These are phyloP conservation scores for Dromas ardeola DNA, from an alignment of 2,113 vertebrate genomes.

Conservation along the genomic window DNA sequence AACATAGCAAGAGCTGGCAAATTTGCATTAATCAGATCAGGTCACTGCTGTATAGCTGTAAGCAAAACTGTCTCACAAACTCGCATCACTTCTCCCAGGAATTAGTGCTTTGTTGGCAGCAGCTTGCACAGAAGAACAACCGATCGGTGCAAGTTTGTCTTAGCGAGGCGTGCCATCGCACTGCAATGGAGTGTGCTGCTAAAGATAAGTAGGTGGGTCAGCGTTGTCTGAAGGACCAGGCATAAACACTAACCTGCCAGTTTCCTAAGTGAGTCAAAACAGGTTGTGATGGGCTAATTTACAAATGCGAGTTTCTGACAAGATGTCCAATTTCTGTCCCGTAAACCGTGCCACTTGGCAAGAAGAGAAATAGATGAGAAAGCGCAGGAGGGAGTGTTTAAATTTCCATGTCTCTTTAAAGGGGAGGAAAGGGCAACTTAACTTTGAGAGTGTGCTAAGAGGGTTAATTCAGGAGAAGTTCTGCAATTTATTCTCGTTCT, in stretches of 20 bases:
- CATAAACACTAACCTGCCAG: neutral
- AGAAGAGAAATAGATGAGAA: slow-evolving; percentile 2
- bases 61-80: neutral
- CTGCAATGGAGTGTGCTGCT: neutral
- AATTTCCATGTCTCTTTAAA: slow-evolving; percentile 40
- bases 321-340: neutral
- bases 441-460: slow-evolving; percentile 53
- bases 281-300: neutral
- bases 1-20: neutral
- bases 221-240: neutral
- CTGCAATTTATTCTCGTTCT: slow-evolving; percentile 61
- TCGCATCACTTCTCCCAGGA: neutral
- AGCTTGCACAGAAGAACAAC: neutral
- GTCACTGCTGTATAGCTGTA: neutral
- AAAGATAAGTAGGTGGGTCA: neutral
- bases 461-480: slow-evolving; percentile 68
- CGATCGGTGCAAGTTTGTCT: fast-evolving
- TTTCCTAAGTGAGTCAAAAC: neutral
- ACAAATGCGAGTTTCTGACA: neutral
- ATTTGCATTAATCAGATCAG: neutral
- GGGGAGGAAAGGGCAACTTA: slow-evolving; percentile 54
- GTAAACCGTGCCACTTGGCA: neutral
- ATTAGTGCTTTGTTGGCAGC: neutral
- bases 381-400: neutral
- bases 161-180: fast-evolving